Percentiles rank a stretch among this genome's conserved stretches.
Conservation (phyloP, 2,113 vertebrate genomes). For the Brachionichthys hirsutus region DNA sequence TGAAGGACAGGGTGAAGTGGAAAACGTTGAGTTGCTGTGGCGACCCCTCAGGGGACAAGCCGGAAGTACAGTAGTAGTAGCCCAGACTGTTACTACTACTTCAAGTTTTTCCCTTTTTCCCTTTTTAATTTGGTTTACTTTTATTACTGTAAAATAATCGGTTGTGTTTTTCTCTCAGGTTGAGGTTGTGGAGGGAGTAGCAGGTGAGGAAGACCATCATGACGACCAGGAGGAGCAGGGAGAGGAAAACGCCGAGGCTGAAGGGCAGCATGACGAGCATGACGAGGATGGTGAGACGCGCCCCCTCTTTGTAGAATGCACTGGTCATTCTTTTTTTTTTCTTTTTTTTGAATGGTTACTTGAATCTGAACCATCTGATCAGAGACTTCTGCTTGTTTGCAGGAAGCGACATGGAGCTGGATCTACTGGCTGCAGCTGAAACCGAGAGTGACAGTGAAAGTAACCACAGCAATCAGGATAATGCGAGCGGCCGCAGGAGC, state of each 20-base stretch:
- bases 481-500: constrained; percentile 95
- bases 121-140: neutral
- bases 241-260: constrained; percentile 95
- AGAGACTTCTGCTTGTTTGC: constrained; percentile 13
- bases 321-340: too few relatives aligned
- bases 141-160: neutral
- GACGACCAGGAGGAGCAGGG: constrained; percentile 98
- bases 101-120: neutral
- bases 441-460: constrained; percentile 99
- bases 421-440: constrained; percentile 95
- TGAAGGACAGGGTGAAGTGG: too few relatives aligned
- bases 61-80: too few relatives aligned
- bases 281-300: constrained; percentile 88
- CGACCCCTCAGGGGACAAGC: too few relatives aligned
- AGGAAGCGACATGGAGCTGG: constrained; percentile 99
- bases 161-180: constrained; percentile 79
- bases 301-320: neutral
- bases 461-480: constrained; percentile 99
- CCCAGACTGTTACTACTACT: neutral
- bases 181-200: constrained; percentile 97
- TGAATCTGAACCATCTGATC: neutral
- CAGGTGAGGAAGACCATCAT: constrained; percentile 97
- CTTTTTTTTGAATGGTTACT: neutral
- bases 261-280: constrained; percentile 97
- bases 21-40: too few relatives aligned